Evolutionary conservation across 2,888 invertebrate species (phyloP).

Genomic region (Morpho achilles): DNA sequence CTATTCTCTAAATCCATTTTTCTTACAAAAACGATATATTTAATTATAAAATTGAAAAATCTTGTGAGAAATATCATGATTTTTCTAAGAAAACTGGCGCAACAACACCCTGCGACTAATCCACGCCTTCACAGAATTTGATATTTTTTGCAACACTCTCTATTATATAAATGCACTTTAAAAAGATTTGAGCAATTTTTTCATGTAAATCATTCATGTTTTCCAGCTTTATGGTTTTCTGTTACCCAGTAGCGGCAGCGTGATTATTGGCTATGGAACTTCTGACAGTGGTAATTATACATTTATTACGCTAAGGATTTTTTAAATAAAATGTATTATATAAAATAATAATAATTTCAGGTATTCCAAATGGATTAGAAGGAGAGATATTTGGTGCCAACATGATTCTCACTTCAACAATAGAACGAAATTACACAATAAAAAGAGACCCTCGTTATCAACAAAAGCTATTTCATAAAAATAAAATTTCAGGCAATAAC

Average conservation of each 20-base stretch:
- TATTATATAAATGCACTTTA: too few species aligned
- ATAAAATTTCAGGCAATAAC: slow-evolving; percentile 43
- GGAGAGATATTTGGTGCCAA: slow-evolving; percentile 84
- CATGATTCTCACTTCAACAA: slow-evolving; percentile 79
- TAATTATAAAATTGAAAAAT: too few species aligned
- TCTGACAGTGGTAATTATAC: slow-evolving; percentile 78
- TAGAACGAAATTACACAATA: slow-evolving; percentile 58
- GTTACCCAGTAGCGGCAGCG: slow-evolving; percentile 80
- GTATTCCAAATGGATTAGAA: slow-evolving; percentile 82
- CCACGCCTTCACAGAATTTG: too few species aligned
- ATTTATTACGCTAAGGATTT: neutral
- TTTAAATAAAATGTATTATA: neutral
- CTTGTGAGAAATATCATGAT: too few species aligned
- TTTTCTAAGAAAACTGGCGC: too few species aligned
- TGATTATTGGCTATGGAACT: slow-evolving; percentile 85
- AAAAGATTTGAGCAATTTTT: neutral
- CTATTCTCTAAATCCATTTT: too few species aligned
- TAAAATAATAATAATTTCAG: slow-evolving; percentile 36
- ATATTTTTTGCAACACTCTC: too few species aligned
- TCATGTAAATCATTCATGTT: slow-evolving; percentile 2
- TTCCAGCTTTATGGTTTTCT: slow-evolving; percentile 73
- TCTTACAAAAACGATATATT: too few species aligned
- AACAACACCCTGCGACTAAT: too few species aligned
- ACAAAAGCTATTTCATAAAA: slow-evolving; percentile 49
- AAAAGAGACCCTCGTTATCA: slow-evolving; percentile 43